Conservation (phyloP, 2,888 invertebrate genomes). For the Synanthedon formicaeformis region DNA sequence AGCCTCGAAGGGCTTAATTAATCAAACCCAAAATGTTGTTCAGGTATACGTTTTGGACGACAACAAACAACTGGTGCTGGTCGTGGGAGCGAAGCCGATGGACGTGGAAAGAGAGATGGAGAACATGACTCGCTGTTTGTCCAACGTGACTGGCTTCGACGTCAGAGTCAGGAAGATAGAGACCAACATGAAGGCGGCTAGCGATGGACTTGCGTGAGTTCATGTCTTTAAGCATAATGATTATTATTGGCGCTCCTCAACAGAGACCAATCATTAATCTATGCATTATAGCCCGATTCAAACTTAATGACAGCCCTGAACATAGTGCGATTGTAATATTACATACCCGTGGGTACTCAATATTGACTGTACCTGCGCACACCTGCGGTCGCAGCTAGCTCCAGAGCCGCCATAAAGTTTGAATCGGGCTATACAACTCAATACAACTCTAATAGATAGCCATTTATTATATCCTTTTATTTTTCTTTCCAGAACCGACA, state of each 20-base stretch:
- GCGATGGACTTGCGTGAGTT: conserved; percentile 77
- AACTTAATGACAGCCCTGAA: background rate
- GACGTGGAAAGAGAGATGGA: conserved; percentile 79
- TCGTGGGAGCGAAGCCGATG: conserved; percentile 80
- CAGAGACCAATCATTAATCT: too few relatives aligned
- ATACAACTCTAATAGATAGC: too few relatives aligned
- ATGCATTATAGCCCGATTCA: background rate
- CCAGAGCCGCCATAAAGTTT: background rate
- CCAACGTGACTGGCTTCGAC: conserved; percentile 82
- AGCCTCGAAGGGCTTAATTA: too few relatives aligned
- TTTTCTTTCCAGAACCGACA: conserved; percentile 77
- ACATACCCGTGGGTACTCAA: too few relatives aligned
- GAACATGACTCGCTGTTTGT: conserved; percentile 76
- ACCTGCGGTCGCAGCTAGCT: too few relatives aligned
- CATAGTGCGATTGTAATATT: background rate
- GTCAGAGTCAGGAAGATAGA: conserved; percentile 83
- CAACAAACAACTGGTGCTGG: conserved; percentile 82
- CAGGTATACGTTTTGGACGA: conserved; percentile 87
- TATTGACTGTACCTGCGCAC: too few relatives aligned
- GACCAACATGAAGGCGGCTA: conserved; percentile 76
- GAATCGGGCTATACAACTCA: background rate
- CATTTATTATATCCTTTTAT: background rate
- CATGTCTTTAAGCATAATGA: too few relatives aligned
- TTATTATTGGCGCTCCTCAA: background rate
- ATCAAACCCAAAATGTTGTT: conserved; percentile 4